Evolutionary conservation across 2,888 invertebrate genomes (phyloP).

Genomic region (Sminthurides aquaticus): DNA sequence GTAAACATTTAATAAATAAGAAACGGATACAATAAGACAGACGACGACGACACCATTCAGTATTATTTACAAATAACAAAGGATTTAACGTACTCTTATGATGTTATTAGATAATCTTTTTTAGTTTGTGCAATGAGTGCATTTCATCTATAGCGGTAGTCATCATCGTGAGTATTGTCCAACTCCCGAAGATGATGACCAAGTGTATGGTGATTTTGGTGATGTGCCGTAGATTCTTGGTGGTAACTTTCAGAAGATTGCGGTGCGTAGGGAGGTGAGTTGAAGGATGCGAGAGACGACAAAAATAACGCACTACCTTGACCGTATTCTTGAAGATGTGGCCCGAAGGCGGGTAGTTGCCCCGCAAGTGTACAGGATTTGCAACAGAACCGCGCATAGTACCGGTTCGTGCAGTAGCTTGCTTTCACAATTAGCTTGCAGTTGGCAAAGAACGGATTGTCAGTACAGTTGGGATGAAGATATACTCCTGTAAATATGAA

Average conservation of each 20-base stretch:
- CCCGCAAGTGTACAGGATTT: slow-evolving; percentile 83
- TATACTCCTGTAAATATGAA: slow-evolving; percentile 57
- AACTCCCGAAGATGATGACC: neutral
- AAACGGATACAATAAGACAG: too few species aligned
- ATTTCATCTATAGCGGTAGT: neutral
- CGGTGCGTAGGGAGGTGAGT: neutral
- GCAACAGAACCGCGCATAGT: slow-evolving; percentile 80
- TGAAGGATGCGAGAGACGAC: neutral
- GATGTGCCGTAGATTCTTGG: neutral
- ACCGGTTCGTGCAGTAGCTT: slow-evolving; percentile 71
- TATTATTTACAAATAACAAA: too few species aligned
- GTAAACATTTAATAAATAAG: too few species aligned
- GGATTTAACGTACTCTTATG: too few species aligned
- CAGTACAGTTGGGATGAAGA: slow-evolving; percentile 72
- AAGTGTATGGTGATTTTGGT: neutral
- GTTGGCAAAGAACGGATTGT: slow-evolving; percentile 81
- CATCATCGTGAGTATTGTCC: neutral
- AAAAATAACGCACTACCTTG: slow-evolving; percentile 25
- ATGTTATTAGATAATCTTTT: too few species aligned
- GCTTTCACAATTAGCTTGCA: slow-evolving; percentile 80
- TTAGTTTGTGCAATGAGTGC: too few species aligned
- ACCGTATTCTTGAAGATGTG: slow-evolving; percentile 47
- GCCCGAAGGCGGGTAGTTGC: slow-evolving; percentile 55
- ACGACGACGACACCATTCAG: too few species aligned
- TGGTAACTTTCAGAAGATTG: neutral